Conservation (phyloP, 2,797 vertebrate genomes). For the Neopelma chrysocephalum region DNA sequence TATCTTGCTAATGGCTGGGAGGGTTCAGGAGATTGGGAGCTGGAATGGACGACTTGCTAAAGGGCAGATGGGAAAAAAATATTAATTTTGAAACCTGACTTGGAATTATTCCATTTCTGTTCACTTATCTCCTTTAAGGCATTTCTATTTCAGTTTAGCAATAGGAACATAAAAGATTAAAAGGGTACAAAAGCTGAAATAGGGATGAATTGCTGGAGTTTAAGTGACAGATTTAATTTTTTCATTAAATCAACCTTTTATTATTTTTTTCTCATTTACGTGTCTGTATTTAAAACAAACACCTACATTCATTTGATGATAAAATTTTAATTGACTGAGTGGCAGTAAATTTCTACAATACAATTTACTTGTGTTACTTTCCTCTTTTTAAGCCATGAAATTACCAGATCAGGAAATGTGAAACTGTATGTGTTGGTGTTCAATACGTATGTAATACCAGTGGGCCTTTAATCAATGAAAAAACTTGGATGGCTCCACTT, state of each 20-base stretch:
- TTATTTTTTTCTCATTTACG: not conserved
- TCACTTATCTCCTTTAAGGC: not conserved
- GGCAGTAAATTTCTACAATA: not conserved
- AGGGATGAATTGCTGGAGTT: not conserved
- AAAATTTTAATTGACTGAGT: not conserved
- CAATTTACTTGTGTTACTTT: not conserved
- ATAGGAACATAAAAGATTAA: not conserved
- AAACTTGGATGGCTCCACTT: not conserved
- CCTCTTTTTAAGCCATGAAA: not conserved
- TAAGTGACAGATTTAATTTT: not conserved
- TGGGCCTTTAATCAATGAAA: not conserved
- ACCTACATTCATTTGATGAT: not conserved
- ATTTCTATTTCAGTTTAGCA: not conserved
- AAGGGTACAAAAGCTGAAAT: not conserved
- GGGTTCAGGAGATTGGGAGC: not conserved
- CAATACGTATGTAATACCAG: not conserved
- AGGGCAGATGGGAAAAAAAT: not conserved
- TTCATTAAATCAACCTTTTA: not conserved
- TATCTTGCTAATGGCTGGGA: not conserved
- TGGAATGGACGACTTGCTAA: not conserved
- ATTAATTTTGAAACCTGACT: not conserved
- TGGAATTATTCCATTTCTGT: not conserved
- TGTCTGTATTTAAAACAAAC: not conserved
- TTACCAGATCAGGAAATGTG: not conserved
- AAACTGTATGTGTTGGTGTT: not conserved